phyloP scores from a whole-genome alignment of 2,113 vertebrate species.

The Pelusios castaneus region DNA sequence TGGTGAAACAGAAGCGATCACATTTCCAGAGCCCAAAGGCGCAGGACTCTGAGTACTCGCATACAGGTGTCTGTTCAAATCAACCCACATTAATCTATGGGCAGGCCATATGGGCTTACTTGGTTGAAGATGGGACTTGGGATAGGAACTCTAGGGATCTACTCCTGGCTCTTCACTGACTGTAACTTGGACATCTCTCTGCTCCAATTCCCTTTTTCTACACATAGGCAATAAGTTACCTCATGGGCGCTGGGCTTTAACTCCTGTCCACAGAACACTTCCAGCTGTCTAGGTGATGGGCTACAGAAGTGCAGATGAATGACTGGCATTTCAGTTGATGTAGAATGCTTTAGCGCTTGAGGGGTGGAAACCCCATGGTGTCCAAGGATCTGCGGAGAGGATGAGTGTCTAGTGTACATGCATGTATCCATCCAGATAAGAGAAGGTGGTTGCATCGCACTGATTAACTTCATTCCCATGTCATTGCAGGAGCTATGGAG shows the following conservation, averaged over 20 bases:
- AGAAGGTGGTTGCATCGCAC: background rate
- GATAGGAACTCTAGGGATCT: conserved; percentile 48
- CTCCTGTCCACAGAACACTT: conserved; percentile 56
- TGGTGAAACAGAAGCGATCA: conserved; percentile 72
- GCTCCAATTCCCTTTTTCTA: conserved; percentile 67
- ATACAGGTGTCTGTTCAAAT: conserved; percentile 69
- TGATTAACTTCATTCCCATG: conserved; percentile 31
- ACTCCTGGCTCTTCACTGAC: conserved; percentile 66
- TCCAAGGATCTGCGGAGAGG: conserved; percentile 11
- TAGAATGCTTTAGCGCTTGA: conserved; percentile 61
- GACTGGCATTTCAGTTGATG: conserved; percentile 43
- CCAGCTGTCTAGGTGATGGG: conserved; percentile 53
- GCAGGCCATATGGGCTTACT: conserved; percentile 58
- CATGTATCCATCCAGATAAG: conserved; percentile 4
- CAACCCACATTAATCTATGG: conserved; percentile 56
- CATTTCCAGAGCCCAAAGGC: conserved; percentile 70
- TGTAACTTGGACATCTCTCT: conserved; percentile 62
- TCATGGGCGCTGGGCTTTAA: conserved; percentile 61
- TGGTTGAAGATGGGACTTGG: conserved; percentile 57
- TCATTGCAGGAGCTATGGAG: conserved; percentile 73
- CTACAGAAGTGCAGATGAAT: conserved; percentile 35
- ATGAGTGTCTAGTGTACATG: conserved; percentile 62
- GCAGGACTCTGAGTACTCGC: conserved; percentile 71
- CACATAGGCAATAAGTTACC: conserved; percentile 49
- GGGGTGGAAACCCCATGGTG: conserved; percentile 68